Percentiles rank a stretch among this genome's conserved stretches.
These are phyloP conservation scores for Takifugu ocellatus DNA, from an alignment of 2,797 vertebrate species.

Conservation along the genomic window DNA sequence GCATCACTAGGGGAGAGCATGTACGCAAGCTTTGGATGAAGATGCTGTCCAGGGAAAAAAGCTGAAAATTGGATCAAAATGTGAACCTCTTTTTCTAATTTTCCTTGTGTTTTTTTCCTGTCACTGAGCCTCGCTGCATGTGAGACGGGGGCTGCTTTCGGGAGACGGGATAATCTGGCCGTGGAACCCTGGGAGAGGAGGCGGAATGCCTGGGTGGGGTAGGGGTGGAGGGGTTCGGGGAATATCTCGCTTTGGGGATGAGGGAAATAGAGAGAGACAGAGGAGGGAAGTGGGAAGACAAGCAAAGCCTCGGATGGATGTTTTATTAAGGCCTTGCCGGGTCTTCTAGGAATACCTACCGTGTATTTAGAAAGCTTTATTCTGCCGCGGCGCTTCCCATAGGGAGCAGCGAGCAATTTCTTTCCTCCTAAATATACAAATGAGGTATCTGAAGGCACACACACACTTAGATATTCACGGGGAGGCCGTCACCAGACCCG, in stretches of 20 bases:
- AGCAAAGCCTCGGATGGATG: conserved; percentile 3
- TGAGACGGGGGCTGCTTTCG: conserved; percentile 37
- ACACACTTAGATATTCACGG: conserved; percentile 14
- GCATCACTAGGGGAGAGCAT: conserved; percentile 49
- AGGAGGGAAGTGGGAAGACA: neutral
- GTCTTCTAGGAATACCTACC: conserved; percentile 41
- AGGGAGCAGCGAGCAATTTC: conserved; percentile 37
- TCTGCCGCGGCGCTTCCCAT: conserved; percentile 30
- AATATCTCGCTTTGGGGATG: conserved; percentile 1
- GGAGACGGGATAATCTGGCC: conserved; percentile 45
- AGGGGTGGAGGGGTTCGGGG: neutral
- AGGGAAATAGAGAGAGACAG: conserved; percentile 8
- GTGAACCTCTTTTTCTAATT: conserved; percentile 15
- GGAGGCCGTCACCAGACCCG: conserved; percentile 24
- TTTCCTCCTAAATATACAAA: conserved; percentile 48
- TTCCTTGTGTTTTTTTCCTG: neutral
- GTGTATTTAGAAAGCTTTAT: conserved; percentile 42
- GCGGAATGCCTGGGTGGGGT: neutral
- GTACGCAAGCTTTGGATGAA: conserved; percentile 46
- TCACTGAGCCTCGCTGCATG: conserved; percentile 30
- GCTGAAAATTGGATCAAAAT: conserved; percentile 60
- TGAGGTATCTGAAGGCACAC: conserved; percentile 9
- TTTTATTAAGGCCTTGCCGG: conserved; percentile 25
- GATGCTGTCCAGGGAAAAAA: conserved; percentile 17
- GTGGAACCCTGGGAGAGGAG: conserved; percentile 33